Evolutionary conservation across 2,888 invertebrate genomes (phyloP).

Genomic region (Melieria picta): DNA sequence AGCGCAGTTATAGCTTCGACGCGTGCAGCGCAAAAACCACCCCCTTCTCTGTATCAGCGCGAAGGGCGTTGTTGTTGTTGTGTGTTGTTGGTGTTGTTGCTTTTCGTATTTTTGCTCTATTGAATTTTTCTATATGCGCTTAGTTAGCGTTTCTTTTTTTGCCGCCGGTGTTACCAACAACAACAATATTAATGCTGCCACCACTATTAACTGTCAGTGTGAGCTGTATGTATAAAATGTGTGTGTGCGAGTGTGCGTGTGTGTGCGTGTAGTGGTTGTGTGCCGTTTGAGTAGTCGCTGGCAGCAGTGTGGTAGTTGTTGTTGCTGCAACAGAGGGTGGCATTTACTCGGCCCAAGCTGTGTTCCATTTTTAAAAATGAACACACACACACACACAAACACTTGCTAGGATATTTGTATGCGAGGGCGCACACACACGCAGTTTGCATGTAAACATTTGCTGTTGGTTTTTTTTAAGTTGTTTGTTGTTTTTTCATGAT

Average conservation of each 20-base stretch:
- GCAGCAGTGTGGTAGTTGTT: constrained; percentile 45
- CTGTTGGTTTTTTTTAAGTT: constrained; percentile 2
- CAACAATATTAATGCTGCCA: background rate
- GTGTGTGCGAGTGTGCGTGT: constrained; percentile 23
- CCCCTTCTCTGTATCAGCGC: background rate
- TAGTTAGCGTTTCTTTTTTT: background rate
- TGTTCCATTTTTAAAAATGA: constrained; percentile 40
- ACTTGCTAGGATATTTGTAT: background rate
- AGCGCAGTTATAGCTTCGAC: too few species aligned
- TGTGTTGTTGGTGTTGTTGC: constrained; percentile 1
- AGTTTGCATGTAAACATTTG: background rate
- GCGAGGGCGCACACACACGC: constrained; percentile 11
- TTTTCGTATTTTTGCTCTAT: background rate
- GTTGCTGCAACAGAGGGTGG: constrained; percentile 37
- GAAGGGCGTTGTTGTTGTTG: background rate
- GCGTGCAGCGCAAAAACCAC: background rate
- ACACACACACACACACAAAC: constrained; percentile 31
- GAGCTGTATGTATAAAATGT: background rate
- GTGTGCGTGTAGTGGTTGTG: constrained; percentile 8
- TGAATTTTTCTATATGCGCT: constrained; percentile 2
- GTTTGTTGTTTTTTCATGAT: background rate
- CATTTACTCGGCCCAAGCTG: constrained; percentile 19
- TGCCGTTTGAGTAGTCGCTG: constrained; percentile 21
- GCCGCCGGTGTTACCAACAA: background rate
- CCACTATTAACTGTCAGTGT: background rate